phyloP scores from a whole-genome alignment of 2,888 invertebrate species.

The Morpho deidamia region DNA sequence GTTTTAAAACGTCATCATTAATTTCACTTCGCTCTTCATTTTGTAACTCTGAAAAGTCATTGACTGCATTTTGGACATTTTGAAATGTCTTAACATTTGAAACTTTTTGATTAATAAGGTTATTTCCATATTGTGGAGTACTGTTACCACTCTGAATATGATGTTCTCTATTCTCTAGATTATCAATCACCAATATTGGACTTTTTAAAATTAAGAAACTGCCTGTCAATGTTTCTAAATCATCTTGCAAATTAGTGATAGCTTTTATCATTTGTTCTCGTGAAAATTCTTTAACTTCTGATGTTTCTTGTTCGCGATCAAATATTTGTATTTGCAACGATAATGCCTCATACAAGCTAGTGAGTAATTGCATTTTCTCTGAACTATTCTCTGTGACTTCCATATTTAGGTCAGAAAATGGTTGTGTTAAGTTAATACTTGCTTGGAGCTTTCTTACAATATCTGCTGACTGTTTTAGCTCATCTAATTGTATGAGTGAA shows the following conservation, averaged over 20 bases:
- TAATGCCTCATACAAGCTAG: slow-evolving; percentile 45
- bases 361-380: slow-evolving; percentile 38
- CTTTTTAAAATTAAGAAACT: slow-evolving; percentile 1
- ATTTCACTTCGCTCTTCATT: not conserved
- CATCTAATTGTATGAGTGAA: slow-evolving; percentile 42
- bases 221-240: slow-evolving; percentile 42
- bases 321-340: slow-evolving; percentile 43
- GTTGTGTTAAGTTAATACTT: slow-evolving; percentile 31
- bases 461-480: slow-evolving; percentile 43
- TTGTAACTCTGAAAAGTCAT: not conserved
- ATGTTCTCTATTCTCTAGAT: not conserved
- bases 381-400: slow-evolving; percentile 13
- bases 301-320: slow-evolving; percentile 42
- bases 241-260: slow-evolving; percentile 46
- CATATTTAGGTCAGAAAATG: slow-evolving; percentile 17
- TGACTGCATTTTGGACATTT: not conserved
- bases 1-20: not conserved
- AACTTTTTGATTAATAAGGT: not conserved
- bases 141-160: not conserved
- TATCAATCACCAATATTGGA: not conserved
- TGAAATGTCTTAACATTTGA: not conserved
- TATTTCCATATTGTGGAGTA: not conserved
- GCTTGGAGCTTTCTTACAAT: slow-evolving; percentile 49
- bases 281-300: too few relatives aligned
- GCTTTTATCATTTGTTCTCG: slow-evolving; percentile 41